phyloP scores from a whole-genome alignment of 2,113 vertebrate species.

The Amia ocellicauda region DNA sequence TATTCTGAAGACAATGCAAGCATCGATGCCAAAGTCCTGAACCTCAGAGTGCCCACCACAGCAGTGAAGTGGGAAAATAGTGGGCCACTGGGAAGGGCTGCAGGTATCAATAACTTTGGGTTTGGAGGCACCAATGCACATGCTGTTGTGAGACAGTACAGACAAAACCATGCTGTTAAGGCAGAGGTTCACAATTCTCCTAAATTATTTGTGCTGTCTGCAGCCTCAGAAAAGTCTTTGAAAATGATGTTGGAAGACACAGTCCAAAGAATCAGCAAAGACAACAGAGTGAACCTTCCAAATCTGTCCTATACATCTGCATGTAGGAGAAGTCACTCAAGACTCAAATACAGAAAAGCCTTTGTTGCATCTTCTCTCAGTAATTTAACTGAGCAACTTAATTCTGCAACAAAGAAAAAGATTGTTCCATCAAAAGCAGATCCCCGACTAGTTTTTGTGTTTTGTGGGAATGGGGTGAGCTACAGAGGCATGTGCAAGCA shows the following conservation, averaged over 20 bases:
- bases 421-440: conserved; percentile 32
- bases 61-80: conserved; percentile 66
- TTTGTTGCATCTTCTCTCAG: conserved; percentile 63
- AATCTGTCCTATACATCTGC: conserved; percentile 74
- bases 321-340: conserved; percentile 76
- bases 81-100: conserved; percentile 54
- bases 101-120: conserved; percentile 82
- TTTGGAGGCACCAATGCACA: conserved; percentile 86
- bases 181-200: conserved; percentile 35
- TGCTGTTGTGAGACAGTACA: conserved; percentile 65
- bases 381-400: conserved; percentile 63
- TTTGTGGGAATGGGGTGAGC: conserved; percentile 71
- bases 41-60: conserved; percentile 60
- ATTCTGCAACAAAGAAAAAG: conserved; percentile 30
- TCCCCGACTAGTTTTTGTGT: conserved; percentile 72
- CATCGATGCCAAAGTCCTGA: conserved; percentile 61
- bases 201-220: conserved; percentile 71
- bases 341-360: conserved; percentile 69
- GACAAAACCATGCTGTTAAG: conserved; percentile 27
- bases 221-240: conserved; percentile 68
- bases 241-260: conserved; percentile 55
- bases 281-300: conserved; percentile 49
- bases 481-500: conserved; percentile 67
- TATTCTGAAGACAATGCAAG: conserved; percentile 67
- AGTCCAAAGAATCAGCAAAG: conserved; percentile 49